These are phyloP conservation scores for Lepus americanus DNA, from an alignment of 2,113 vertebrate species.

Conservation along the genomic window DNA sequence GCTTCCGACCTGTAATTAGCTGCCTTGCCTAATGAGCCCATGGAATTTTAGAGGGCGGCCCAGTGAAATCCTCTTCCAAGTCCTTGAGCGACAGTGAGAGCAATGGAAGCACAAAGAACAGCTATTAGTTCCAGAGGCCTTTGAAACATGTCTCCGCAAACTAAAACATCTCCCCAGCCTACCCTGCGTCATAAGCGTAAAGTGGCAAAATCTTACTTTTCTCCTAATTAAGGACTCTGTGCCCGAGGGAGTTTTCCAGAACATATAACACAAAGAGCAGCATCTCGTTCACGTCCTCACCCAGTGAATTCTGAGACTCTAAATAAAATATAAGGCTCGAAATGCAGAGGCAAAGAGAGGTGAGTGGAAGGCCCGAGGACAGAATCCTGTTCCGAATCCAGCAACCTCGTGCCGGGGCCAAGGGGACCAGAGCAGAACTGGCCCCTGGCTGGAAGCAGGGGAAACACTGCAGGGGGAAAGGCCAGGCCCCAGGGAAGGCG, in stretches of 20 bases:
- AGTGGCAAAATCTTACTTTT: slow-evolving; percentile 75
- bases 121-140: slow-evolving; percentile 69
- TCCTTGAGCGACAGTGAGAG: slow-evolving; percentile 83
- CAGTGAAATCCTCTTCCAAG: slow-evolving; percentile 81
- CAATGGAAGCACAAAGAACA: slow-evolving; percentile 82
- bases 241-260: slow-evolving; percentile 63
- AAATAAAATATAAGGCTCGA: slow-evolving; percentile 65
- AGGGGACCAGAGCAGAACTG: background rate
- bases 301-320: slow-evolving; percentile 56
- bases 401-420: background rate
- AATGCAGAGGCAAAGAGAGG: slow-evolving; percentile 14
- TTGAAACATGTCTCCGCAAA: slow-evolving; percentile 78
- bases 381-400: background rate
- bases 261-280: slow-evolving; percentile 73
- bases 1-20: slow-evolving; percentile 84
- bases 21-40: slow-evolving; percentile 82
- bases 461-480: slow-evolving; percentile 32
- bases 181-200: slow-evolving; percentile 55
- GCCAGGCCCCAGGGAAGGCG: slow-evolving; percentile 18
- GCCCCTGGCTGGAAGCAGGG: background rate
- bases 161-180: slow-evolving; percentile 75
- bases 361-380: background rate
- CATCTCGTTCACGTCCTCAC: slow-evolving; percentile 41
- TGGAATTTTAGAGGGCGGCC: slow-evolving; percentile 79
- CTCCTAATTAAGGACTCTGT: slow-evolving; percentile 82